These are phyloP conservation scores for Rhynchophorus ferrugineus DNA, from an alignment of 1,140 invertebrate genomes.

Conservation along the genomic window DNA sequence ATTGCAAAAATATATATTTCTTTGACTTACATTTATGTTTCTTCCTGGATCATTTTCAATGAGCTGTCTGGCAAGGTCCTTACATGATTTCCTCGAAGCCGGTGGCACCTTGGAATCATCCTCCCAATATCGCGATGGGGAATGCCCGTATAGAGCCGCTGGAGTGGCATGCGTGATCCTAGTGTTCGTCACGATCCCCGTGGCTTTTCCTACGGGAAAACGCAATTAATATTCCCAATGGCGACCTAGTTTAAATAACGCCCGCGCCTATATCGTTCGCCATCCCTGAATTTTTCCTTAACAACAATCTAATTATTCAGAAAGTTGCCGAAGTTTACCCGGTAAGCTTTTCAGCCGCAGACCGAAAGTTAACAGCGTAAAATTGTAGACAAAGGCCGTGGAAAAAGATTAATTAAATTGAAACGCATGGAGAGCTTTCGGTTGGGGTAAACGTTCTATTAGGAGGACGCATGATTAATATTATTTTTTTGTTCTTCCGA, in stretches of 20 bases:
- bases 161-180: conserved; percentile 68
- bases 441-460: not conserved
- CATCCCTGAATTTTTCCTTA: not conserved
- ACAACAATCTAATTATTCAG: not conserved
- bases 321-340: not conserved
- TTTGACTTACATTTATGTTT: conserved; percentile 47
- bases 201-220: conserved; percentile 45
- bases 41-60: conserved; percentile 45
- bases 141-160: conserved; percentile 68
- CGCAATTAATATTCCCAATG: not conserved
- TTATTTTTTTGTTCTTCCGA: too few relatives aligned
- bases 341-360: not conserved
- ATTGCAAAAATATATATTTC: too few relatives aligned
- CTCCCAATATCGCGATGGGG: conserved; percentile 72
- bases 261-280: not conserved
- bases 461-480: not conserved
- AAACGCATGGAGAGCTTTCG: not conserved
- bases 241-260: not conserved
- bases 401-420: not conserved
- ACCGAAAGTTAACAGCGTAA: not conserved
- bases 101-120: conserved; percentile 55
- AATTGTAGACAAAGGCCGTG: not conserved
- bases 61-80: conserved; percentile 47
- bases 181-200: conserved; percentile 65
- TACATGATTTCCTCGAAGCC: conserved; percentile 47